phyloP scores from a whole-genome alignment of 2,888 invertebrate species.

The Archaeoteleia sp. region DNA sequence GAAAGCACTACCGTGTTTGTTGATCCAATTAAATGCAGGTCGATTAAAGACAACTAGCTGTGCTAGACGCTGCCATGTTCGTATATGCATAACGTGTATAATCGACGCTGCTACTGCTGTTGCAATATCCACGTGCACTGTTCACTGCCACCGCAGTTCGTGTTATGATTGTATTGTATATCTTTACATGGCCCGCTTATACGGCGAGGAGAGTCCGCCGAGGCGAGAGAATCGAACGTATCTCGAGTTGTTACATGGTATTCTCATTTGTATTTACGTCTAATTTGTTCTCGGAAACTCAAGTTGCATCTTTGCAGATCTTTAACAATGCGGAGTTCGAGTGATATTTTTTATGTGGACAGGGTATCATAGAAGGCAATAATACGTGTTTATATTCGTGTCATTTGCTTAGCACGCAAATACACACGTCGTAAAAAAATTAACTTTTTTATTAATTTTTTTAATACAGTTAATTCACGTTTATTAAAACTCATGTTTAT shows the following conservation, averaged over 20 bases:
- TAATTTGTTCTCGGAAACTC: constrained; percentile 9
- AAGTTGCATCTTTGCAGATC: constrained; percentile 7
- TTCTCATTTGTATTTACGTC: constrained; percentile 19
- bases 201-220: constrained; percentile 58
- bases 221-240: constrained; percentile 54
- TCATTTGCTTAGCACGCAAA: too few relatives aligned
- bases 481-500: too few relatives aligned
- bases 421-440: too few relatives aligned
- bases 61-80: constrained; percentile 72
- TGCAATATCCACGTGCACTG: constrained; percentile 73
- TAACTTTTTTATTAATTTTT: too few relatives aligned
- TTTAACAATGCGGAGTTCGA: constrained; percentile 18
- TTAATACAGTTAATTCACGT: too few relatives aligned
- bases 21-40: constrained; percentile 39
- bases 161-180: constrained; percentile 70
- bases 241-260: constrained; percentile 25
- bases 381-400: too few relatives aligned
- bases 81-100: constrained; percentile 69
- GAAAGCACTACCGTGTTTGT: constrained; percentile 31
- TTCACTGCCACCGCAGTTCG: constrained; percentile 75
- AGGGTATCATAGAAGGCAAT: background rate
- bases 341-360: constrained; percentile 7
- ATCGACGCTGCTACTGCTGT: constrained; percentile 69
- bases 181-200: constrained; percentile 60
- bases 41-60: constrained; percentile 63